Percentiles rank a stretch among this genome's conserved stretches.
Evolutionary conservation across 2,113 vertebrate species (phyloP).

Genomic region (Athene noctua): DNA sequence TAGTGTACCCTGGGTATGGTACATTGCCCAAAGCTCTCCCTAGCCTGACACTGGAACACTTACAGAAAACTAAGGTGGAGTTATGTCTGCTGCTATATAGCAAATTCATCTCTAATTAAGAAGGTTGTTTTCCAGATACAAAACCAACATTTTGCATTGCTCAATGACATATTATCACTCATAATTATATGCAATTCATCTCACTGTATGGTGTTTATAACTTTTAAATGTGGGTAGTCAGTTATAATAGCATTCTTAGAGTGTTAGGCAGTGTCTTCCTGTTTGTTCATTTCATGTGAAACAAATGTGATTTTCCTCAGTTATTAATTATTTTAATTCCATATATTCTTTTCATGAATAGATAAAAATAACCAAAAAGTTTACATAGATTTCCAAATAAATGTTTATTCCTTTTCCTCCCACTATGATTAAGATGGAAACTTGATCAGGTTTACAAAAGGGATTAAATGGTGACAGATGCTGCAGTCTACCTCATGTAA

Average conservation of each 20-base stretch:
- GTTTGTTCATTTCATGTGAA: background rate
- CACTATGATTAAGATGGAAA: background rate
- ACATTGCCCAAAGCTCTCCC: background rate
- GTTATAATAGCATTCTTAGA: slow-evolving; percentile 2
- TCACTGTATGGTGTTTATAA: background rate
- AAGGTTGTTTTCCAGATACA: background rate
- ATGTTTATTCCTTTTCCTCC: background rate
- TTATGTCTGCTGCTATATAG: background rate
- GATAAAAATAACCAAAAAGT: background rate
- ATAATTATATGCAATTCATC: background rate
- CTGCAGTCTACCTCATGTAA: background rate
- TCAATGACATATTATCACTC: background rate
- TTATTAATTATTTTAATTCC: background rate
- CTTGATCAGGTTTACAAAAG: background rate
- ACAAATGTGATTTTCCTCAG: background rate
- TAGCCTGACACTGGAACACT: background rate
- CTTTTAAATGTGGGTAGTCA: background rate
- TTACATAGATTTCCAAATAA: background rate
- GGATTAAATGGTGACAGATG: background rate
- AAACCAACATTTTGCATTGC: background rate
- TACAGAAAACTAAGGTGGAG: background rate
- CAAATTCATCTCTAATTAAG: background rate
- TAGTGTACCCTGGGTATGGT: background rate
- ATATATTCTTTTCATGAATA: background rate
- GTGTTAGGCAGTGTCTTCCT: slow-evolving; percentile 2